Evolutionary conservation across 2,113 vertebrate genomes (phyloP).

Genomic region (Ibidorhyncha struthersii): DNA sequence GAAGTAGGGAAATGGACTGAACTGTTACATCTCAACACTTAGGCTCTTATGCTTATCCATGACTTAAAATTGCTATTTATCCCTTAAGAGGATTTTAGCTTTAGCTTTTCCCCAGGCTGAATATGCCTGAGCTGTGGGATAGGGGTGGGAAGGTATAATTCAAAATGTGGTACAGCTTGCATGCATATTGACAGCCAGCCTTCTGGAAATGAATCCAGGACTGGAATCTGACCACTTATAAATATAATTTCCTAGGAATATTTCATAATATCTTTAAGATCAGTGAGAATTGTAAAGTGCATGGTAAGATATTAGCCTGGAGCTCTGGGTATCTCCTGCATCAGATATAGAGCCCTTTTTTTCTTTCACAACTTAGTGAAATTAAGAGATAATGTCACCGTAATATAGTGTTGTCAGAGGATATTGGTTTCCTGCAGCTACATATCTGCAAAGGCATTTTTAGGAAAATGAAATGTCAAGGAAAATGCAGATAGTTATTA

Average conservation of each 20-base stretch:
- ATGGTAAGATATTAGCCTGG: neutral
- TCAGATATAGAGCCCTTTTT: neutral
- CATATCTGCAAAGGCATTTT: slow-evolving; percentile 29
- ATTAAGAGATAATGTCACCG: slow-evolving; percentile 41
- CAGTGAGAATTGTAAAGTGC: neutral
- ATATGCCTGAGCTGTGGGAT: neutral
- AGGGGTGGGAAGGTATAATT: neutral
- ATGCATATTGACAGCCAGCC: neutral
- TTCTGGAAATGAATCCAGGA: neutral
- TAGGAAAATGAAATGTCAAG: slow-evolving; percentile 45
- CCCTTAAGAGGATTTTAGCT: slow-evolving; percentile 41
- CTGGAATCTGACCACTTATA: neutral
- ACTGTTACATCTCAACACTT: neutral
- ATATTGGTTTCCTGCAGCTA: slow-evolving; percentile 7
- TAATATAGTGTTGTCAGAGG: neutral
- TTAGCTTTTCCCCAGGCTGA: slow-evolving; percentile 19
- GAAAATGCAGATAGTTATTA: slow-evolving; percentile 35
- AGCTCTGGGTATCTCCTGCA: neutral
- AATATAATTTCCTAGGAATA: neutral
- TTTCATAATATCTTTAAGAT: neutral
- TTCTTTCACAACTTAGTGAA: neutral
- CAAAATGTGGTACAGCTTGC: neutral
- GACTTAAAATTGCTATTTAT: slow-evolving; percentile 47
- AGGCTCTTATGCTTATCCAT: neutral
- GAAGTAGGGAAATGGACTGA: neutral